These are phyloP conservation scores for Liasis olivaceus DNA, from an alignment of 2,797 vertebrate species.

Conservation along the genomic window DNA sequence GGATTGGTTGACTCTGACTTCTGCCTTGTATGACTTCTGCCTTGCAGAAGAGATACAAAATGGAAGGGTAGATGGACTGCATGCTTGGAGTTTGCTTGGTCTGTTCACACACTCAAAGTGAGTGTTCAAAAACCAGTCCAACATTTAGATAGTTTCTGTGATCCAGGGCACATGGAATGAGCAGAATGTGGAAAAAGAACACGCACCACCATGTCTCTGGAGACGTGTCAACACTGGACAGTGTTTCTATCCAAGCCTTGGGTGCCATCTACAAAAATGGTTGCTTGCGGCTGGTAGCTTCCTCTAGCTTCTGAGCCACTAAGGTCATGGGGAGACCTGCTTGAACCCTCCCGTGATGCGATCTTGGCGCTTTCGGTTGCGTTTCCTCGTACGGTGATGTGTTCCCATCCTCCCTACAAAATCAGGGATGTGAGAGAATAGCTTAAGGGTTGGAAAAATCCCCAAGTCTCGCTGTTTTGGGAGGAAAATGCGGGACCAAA, in stretches of 20 bases:
- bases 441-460: not conserved
- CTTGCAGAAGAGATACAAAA: not conserved
- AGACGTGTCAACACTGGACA: conserved; percentile 60
- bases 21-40: accelerated
- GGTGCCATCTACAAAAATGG: conserved; percentile 57
- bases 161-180: too few relatives aligned
- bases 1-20: accelerated
- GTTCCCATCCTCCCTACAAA: conserved; percentile 94
- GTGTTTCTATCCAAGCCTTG: conserved; percentile 69
- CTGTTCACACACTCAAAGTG: not conserved
- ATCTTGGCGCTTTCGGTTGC: conserved; percentile 73
- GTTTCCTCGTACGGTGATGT: conserved; percentile 90
- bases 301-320: conserved; percentile 38
- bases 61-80: not conserved
- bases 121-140: not conserved
- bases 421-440: not conserved
- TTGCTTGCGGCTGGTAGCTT: conserved; percentile 31
- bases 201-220: accelerated
- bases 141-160: not conserved
- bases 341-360: conserved; percentile 29
- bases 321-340: not conserved
- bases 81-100: not conserved
- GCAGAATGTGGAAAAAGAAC: not conserved
- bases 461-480: too few relatives aligned
- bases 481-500: too few relatives aligned